Evolutionary conservation across 2,797 vertebrate genomes (phyloP), one percentile per base, ranked within the genome.

Genomic region (Eutrigla gurnardus): DNA sequence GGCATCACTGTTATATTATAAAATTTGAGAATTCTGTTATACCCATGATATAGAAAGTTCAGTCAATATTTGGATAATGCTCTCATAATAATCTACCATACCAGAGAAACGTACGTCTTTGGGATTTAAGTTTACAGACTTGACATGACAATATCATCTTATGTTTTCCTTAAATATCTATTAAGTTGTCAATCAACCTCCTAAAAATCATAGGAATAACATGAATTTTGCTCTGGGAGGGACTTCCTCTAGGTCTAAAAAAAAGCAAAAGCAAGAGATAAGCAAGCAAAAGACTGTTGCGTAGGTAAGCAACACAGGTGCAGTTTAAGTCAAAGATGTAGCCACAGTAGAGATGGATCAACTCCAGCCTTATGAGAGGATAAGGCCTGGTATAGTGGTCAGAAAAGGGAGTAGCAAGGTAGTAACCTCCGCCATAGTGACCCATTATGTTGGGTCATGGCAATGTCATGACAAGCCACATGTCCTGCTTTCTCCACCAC

Each of bases 241-340:
- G 18, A 57, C 14, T 69, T 77, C 68, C 54, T 39, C 25, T 55
- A 52, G 5, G 59, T 67, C 63, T 65, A 18, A 70, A 70, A 63
- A 60, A 60, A 4, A 37, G 37, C 25, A 58, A 65, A 40, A 92
- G 93, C 88, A 87, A 88, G 87, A 72, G 68, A 78, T 75, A 83
- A 88, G 90, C 88, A 93, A 91, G 90, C 77, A 75, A 86, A 81
- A 77, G 83, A 61, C 49, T 42, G 63, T 66, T 74, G 83, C 58
- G 76, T 15, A 91, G 79, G 80, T 84, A 76, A 84, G 86, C 82
- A 81, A 70, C 76, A 75, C 57, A 84, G 75, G 45, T 69, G 75
- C 71, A 90, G 84, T 57, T 78, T 25, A 47, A 77, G 85, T 87
- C 70, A 81, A 71, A 87, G 78, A 70, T 66, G 60, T 40, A 86